phyloP scores from a whole-genome alignment of 2,797 vertebrate species.

The Sebastes steindachneri region DNA sequence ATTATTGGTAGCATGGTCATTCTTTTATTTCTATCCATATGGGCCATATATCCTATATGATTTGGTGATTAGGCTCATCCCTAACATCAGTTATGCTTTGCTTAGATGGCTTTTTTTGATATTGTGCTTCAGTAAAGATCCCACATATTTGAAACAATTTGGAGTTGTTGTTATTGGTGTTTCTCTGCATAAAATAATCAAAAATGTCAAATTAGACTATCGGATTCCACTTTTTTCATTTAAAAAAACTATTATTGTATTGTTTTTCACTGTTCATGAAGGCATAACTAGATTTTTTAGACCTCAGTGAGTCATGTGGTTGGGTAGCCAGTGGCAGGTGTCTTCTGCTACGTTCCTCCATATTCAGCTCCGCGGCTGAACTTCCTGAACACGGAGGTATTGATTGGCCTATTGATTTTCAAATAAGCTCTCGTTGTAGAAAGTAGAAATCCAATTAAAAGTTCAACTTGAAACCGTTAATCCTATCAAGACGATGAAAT shows the following conservation, averaged over 20 bases:
- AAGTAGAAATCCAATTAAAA: conserved; percentile 86
- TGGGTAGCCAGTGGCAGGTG: conserved; percentile 49
- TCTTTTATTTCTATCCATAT: conserved; percentile 63
- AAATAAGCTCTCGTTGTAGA: conserved; percentile 71
- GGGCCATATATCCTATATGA: conserved; percentile 30
- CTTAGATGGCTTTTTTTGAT: background rate
- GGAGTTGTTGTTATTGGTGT: background rate
- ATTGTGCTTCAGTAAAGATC: background rate
- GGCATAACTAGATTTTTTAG: conserved; percentile 17
- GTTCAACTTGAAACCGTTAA: conserved; percentile 76
- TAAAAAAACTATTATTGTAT: background rate
- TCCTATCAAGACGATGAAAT: conserved; percentile 81
- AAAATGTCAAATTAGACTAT: background rate
- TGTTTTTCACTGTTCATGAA: background rate
- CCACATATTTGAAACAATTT: background rate
- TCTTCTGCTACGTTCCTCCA: conserved; percentile 27
- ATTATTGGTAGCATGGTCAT: conserved; percentile 36
- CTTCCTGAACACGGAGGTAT: conserved; percentile 66
- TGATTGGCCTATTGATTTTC: conserved; percentile 85
- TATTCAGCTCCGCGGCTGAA: conserved; percentile 48
- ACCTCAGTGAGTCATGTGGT: background rate
- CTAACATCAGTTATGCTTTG: background rate
- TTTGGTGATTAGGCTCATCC: background rate
- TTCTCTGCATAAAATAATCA: background rate
- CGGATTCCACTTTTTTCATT: background rate